Percentiles rank a stretch among this genome's conserved stretches.
Conservation (phyloP, 2,113 vertebrate species). For the Cololabis saira region DNA sequence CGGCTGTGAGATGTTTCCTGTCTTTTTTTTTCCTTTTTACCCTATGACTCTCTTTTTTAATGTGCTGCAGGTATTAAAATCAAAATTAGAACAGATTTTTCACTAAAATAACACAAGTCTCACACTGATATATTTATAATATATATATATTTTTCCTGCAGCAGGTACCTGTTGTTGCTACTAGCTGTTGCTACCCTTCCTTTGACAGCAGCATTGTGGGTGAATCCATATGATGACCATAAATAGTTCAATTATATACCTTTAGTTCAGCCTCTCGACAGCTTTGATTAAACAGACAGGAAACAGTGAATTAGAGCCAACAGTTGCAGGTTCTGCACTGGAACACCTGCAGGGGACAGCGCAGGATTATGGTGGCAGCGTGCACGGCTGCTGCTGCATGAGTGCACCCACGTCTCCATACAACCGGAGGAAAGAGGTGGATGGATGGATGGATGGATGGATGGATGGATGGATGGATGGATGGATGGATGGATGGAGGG, state of each 20-base stretch:
- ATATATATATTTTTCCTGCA: not conserved
- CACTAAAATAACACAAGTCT: not conserved
- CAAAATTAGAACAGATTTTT: too few species aligned
- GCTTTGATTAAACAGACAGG: slow-evolving; percentile 53
- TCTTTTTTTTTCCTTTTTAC: too few species aligned
- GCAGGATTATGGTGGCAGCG: slow-evolving; percentile 36
- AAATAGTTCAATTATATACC: slow-evolving; percentile 14
- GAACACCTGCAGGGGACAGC: slow-evolving; percentile 66
- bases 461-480: slow-evolving; percentile 12
- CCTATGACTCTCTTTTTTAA: too few species aligned
- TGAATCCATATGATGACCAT: slow-evolving; percentile 12
- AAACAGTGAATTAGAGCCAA: slow-evolving; percentile 26
- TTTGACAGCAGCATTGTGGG: slow-evolving; percentile 9
- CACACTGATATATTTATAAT: not conserved
- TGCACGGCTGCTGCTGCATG: slow-evolving; percentile 28
- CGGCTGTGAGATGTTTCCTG: too few species aligned
- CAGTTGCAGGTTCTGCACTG: slow-evolving; percentile 38
- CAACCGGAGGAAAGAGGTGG: slow-evolving; percentile 16
- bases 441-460: slow-evolving; percentile 7
- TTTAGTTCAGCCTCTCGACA: slow-evolving; percentile 32
- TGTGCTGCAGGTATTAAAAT: too few species aligned
- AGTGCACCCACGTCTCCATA: slow-evolving; percentile 18
- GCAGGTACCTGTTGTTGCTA: not conserved
- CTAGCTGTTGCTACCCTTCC: not conserved
- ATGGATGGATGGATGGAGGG: slow-evolving; percentile 19